Conservation (phyloP, 2,888 invertebrate genomes). For the Daptonema setosum region DNA sequence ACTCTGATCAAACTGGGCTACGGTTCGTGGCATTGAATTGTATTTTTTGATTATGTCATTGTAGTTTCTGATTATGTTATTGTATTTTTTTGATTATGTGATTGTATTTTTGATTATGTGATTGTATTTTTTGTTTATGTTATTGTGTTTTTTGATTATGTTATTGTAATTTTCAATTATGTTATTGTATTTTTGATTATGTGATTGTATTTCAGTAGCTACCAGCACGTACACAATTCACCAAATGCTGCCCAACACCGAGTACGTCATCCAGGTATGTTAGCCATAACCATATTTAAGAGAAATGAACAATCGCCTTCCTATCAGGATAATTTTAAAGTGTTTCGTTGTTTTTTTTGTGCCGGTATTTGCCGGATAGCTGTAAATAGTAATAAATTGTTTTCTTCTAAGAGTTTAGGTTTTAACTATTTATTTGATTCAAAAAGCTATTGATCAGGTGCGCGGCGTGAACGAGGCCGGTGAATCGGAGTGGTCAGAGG, state of each 20-base stretch:
- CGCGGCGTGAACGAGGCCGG: not conserved
- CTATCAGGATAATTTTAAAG: too few species aligned
- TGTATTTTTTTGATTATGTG: not conserved
- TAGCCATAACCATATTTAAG: too few species aligned
- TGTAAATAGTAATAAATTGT: too few species aligned
- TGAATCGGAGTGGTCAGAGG: not conserved
- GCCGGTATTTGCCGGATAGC: too few species aligned
- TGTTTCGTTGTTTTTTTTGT: too few species aligned
- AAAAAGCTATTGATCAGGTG: too few species aligned
- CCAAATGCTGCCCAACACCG: not conserved
- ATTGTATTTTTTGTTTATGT: not conserved
- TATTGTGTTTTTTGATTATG: not conserved
- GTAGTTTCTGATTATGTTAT: not conserved
- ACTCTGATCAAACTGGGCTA: too few species aligned
- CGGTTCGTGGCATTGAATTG: too few species aligned
- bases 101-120: not conserved
- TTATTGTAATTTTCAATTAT: not conserved
- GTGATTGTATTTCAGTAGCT: not conserved
- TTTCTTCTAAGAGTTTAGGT: too few species aligned
- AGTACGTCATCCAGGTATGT: not conserved
- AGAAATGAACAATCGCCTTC: too few species aligned
- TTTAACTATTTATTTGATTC: too few species aligned
- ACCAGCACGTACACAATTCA: not conserved
- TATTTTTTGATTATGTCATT: not conserved
- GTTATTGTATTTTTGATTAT: not conserved